Evolutionary conservation across 2,888 invertebrate species (phyloP), one percentile per base, ranked within the genome.

Genomic region (Scaptomyza reducta): DNA sequence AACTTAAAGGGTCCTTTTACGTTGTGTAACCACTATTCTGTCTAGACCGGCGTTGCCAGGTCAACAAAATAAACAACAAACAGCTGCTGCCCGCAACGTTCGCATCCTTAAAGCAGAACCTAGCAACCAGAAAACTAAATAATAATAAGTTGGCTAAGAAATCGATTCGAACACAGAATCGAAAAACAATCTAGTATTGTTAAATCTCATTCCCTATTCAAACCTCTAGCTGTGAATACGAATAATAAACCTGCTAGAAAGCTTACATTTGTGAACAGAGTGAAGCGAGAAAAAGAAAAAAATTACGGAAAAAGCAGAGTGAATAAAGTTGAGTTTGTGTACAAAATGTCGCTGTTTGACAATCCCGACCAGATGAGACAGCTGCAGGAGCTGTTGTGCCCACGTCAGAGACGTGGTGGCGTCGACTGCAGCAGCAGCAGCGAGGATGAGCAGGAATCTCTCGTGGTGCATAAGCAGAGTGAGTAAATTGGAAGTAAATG

Each of bases 291-390:
- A 41, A 35, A 14, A 38, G 11, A 16, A 3, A n/a, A 33, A 42
- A 35, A 10, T n/a, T 6, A 1, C 46, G 38, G 46, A 9, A 14
- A 33, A 16, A 42, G 1, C 11, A 6, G n/a, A 10, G 10, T 27
- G 22, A 41, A 29, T 16, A 57, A 42, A 44, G 13, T 42, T 14
- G 38, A 38, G 14, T 13, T 1, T 14, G 16, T 14, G 18, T 40
- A 29, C 7, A 33, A n/a, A 62, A 91, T 91, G 91, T 89, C 91
- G 22, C 11, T 90, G 5, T 91, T 91, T 56, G 89, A 91, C 25
- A 89, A 87, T 81, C 79, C 89, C 3, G 89, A 91, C 11, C 86
- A 80, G 62, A 74, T 91, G 69, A 72, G 74, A 16, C 72, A 89
- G 54, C 70, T 91, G 58, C 83, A 87, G 53, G 80, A 88, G 56